These are phyloP conservation scores for Riptortus pedestris DNA, from an alignment of 1,140 invertebrate genomes.

Conservation along the genomic window DNA sequence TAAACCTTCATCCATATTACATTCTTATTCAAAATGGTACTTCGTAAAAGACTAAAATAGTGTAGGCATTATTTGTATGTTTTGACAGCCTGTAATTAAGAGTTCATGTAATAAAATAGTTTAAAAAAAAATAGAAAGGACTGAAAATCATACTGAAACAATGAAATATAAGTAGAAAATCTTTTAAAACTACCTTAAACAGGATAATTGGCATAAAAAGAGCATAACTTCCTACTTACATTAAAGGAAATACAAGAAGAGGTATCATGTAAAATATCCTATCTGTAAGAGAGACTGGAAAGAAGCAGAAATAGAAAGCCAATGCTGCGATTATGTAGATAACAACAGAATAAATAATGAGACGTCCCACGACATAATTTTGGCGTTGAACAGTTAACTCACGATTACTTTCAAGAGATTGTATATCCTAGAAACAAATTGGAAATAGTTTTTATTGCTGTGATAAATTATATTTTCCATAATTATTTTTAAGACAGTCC, in stretches of 20 bases:
- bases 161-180: no score
- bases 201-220: no score
- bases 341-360: conserved; percentile 69
- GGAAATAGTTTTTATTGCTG: conserved; percentile 24
- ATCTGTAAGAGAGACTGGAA: conserved; percentile 54
- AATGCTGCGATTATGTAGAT: conserved; percentile 63
- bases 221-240: no score
- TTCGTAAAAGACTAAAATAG: no score
- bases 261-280: conserved; percentile 60
- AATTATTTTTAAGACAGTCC: background rate
- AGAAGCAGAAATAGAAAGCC: conserved; percentile 68
- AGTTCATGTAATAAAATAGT: no score
- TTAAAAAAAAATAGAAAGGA: no score
- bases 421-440: conserved; percentile 52
- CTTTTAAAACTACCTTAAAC: no score
- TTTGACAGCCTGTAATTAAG: no score
- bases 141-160: no score
- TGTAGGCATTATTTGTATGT: no score
- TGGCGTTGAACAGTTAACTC: conserved; percentile 65
- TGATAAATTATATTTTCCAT: background rate
- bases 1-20: no score
- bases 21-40: no score
- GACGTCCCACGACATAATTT: conserved; percentile 63
- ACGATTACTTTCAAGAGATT: conserved; percentile 66
- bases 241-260: conserved; percentile 59